Conservation (phyloP, 2,888 invertebrate genomes). For the Agriopis marginaria region DNA sequence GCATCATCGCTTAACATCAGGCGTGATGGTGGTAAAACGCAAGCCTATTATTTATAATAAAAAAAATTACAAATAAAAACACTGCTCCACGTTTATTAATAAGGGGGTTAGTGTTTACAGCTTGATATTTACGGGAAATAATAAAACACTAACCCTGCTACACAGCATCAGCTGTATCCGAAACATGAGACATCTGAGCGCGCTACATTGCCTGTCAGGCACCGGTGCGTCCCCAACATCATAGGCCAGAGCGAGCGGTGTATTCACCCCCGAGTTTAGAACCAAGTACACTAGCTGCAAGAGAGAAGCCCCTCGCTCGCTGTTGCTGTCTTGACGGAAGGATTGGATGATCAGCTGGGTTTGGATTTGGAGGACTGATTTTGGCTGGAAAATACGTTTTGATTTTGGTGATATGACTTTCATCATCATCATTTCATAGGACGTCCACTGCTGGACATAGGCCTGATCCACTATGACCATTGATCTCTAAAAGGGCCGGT, state of each 20-base stretch:
- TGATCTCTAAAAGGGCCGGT: too few relatives aligned
- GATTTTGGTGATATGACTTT: too few relatives aligned
- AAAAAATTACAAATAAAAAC: too few relatives aligned
- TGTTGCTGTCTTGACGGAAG: conserved; percentile 65
- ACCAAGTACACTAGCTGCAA: conserved; percentile 72
- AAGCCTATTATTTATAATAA: too few relatives aligned
- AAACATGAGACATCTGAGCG: conserved; percentile 75
- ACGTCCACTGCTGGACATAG: too few relatives aligned
- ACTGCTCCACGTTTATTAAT: too few relatives aligned
- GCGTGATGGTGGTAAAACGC: too few relatives aligned
- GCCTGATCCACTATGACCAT: too few relatives aligned
- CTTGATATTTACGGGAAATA: neutral
- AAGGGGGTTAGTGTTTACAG: too few relatives aligned
- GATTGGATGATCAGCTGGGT: conserved; percentile 67
- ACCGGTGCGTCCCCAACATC: conserved; percentile 50
- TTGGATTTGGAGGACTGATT: conserved; percentile 69
- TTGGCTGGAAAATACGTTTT: conserved; percentile 60
- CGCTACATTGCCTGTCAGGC: conserved; percentile 59
- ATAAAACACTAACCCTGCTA: conserved; percentile 63
- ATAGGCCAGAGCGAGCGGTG: conserved; percentile 68
- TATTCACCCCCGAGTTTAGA: conserved; percentile 61
- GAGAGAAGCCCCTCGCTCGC: conserved; percentile 66
- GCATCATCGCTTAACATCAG: too few relatives aligned
- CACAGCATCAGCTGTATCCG: conserved; percentile 77
- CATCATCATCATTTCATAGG: too few relatives aligned